phyloP scores from a whole-genome alignment of 2,113 vertebrate genomes.

The Aphyosemion australe region DNA sequence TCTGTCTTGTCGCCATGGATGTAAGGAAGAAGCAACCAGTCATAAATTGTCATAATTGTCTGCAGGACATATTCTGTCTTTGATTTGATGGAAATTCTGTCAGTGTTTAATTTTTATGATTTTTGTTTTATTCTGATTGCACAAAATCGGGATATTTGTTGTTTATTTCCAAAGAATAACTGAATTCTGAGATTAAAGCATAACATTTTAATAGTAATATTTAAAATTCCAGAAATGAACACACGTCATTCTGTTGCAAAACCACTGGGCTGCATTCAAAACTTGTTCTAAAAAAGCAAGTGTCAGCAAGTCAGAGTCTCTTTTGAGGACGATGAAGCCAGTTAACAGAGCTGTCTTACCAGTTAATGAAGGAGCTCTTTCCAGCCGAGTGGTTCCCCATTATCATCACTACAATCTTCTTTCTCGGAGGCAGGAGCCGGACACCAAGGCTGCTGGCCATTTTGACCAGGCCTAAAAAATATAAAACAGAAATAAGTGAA shows the following conservation, averaged over 20 bases:
- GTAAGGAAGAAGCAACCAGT: too few relatives aligned
- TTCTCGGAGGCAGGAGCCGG: constrained; percentile 77
- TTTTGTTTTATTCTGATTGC: too few relatives aligned
- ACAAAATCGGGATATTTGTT: too few relatives aligned
- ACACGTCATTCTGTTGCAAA: too few relatives aligned
- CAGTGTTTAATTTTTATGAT: too few relatives aligned
- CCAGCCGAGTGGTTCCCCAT: constrained; percentile 84
- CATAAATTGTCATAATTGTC: too few relatives aligned
- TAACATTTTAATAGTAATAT: neutral
- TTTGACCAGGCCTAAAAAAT: constrained; percentile 77
- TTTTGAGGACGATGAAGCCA: neutral
- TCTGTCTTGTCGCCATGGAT: too few relatives aligned
- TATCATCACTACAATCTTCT: constrained; percentile 83
- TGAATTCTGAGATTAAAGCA: neutral
- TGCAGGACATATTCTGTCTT: too few relatives aligned
- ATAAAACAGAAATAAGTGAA: neutral
- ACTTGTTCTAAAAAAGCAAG: neutral
- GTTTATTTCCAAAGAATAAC: too few relatives aligned
- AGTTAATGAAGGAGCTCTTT: constrained; percentile 85
- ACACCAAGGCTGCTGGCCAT: constrained; percentile 76
- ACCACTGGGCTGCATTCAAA: neutral
- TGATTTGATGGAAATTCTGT: too few relatives aligned
- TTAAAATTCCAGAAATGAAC: too few relatives aligned
- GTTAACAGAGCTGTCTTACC: constrained; percentile 62
- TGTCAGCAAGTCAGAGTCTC: neutral